A percentile compares a stretch with the other conserved stretches of the same genome.
These are phyloP conservation scores for Triops cancriformis DNA, from an alignment of 1,140 invertebrate species.

Conservation along the genomic window DNA sequence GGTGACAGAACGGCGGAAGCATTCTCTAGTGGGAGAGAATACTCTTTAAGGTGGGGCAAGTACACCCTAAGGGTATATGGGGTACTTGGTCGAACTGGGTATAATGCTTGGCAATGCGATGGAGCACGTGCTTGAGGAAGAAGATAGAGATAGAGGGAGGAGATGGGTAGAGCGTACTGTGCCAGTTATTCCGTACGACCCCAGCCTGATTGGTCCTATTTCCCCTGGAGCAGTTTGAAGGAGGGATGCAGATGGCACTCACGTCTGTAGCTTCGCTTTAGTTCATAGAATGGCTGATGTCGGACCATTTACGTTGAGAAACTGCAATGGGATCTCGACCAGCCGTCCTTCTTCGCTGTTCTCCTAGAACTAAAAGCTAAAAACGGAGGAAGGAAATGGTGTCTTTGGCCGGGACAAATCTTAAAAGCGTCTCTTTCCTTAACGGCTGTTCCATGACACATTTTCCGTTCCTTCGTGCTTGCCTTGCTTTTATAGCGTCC, in stretches of 20 bases:
- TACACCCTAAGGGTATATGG: background rate
- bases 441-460: background rate
- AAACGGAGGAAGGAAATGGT: background rate
- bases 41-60: background rate
- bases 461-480: background rate
- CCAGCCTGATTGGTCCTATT: background rate
- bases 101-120: slow-evolving; percentile 1
- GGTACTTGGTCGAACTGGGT: background rate
- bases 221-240: background rate
- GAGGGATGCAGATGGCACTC: background rate
- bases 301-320: background rate
- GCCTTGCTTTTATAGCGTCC: background rate
- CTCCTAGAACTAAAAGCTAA: background rate
- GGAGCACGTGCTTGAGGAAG: slow-evolving; percentile 4
- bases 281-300: background rate
- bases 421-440: slow-evolving; percentile 6
- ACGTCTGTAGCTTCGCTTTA: background rate
- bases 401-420: background rate
- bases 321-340: background rate
- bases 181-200: background rate
- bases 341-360: background rate
- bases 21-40: background rate
- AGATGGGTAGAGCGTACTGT: background rate
- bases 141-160: background rate
- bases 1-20: background rate